These are phyloP conservation scores for Macropis europaea DNA, from an alignment of 2,888 invertebrate species.

Conservation along the genomic window DNA sequence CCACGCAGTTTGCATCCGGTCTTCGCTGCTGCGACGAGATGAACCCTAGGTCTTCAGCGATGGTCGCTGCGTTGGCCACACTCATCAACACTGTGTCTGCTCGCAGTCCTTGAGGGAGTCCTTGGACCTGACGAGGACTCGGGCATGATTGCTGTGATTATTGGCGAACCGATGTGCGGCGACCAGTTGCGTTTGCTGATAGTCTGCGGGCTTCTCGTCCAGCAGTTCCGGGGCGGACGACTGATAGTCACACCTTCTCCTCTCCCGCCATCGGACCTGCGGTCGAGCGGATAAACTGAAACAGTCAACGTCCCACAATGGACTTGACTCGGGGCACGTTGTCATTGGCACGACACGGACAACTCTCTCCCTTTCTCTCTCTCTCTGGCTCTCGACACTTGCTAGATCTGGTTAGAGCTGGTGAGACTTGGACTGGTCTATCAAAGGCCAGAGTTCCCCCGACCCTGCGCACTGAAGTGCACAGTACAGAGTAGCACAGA, in stretches of 20 bases:
- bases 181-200: slow-evolving; percentile 47
- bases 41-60: neutral
- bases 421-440: too few relatives aligned
- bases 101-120: slow-evolving; percentile 58
- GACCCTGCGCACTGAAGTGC: too few relatives aligned
- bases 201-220: slow-evolving; percentile 43
- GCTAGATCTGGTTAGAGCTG: too few relatives aligned
- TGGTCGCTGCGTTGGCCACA: neutral
- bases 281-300: slow-evolving; percentile 90
- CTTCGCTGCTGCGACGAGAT: neutral
- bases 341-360: slow-evolving; percentile 77
- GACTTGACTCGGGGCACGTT: slow-evolving; percentile 74
- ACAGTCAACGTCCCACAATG: slow-evolving; percentile 77
- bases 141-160: slow-evolving; percentile 56
- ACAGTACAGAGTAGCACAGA: too few relatives aligned
- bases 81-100: slow-evolving; percentile 73
- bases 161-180: slow-evolving; percentile 35
- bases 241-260: slow-evolving; percentile 90
- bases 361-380: slow-evolving; percentile 8
- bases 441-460: too few relatives aligned
- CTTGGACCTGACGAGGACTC: slow-evolving; percentile 59
- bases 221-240: slow-evolving; percentile 53
- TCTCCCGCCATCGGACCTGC: slow-evolving; percentile 86
- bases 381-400: neutral
- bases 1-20: too few relatives aligned